Percentiles rank a stretch among this genome's conserved stretches.
Evolutionary conservation across 2,888 invertebrate species (phyloP).

Genomic region (Cheilosia scutellata): DNA sequence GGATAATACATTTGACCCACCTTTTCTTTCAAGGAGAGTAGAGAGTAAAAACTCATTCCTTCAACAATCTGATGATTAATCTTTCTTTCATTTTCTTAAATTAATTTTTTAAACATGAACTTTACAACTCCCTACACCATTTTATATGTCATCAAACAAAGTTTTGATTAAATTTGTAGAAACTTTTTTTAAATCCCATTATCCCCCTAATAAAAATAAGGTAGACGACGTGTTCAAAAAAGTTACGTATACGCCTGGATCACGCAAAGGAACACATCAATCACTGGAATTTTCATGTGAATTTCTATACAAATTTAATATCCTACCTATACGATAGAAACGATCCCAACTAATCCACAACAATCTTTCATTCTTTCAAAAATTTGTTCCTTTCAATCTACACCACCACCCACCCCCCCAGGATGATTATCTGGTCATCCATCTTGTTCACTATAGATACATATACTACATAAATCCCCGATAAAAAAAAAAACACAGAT

Average conservation of each 20-base stretch:
- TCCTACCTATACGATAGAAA: constrained; percentile 1
- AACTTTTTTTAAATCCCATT: constrained; percentile 41
- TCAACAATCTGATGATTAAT: not conserved
- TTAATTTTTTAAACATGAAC: not conserved
- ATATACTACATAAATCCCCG: constrained; percentile 41
- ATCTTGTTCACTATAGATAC: constrained; percentile 26
- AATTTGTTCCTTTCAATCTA: not conserved
- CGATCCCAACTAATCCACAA: constrained; percentile 9
- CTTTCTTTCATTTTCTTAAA: constrained; percentile 5
- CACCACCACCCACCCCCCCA: not conserved
- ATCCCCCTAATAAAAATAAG: constrained; percentile 1
- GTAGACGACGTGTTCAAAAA: not conserved
- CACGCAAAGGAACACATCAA: constrained; percentile 29
- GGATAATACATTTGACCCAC: no score
- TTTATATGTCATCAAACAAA: not conserved
- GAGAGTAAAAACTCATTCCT: no score
- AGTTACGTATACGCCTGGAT: constrained; percentile 28
- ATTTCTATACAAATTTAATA: constrained; percentile 13
- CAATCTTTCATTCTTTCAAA: constrained; percentile 22
- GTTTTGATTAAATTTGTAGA: constrained; percentile 41
- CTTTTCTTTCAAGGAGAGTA: no score
- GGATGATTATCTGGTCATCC: constrained; percentile 49
- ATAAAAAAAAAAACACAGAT: constrained; percentile 11
- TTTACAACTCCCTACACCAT: not conserved
- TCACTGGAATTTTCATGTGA: constrained; percentile 41